Base-by-base conservation (phyloP, 2,888 invertebrate species). In the Antitype chi region DNA sequence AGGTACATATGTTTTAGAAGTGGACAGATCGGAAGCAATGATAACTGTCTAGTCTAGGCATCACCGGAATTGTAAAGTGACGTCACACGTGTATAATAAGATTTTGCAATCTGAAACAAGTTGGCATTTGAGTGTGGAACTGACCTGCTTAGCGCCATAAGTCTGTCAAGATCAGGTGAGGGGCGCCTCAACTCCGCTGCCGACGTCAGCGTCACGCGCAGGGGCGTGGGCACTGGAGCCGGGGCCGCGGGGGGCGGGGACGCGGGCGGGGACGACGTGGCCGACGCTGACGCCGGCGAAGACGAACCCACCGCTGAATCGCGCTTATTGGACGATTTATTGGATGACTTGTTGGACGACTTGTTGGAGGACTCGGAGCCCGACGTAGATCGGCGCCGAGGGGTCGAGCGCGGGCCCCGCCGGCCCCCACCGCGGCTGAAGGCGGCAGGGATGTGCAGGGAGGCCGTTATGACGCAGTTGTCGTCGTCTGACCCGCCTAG, bases 401-500 rank as follows among this genome's bases (percentile, higher is more conserved):
- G 94, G 0, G 92, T 94, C 20, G 82, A 38, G 60, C 83, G 85
- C 15, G 92, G 87, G 7, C 91, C 84, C 82, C 87, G 95, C 91
- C 84, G 84, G 74, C 85, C 85, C 2, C 92, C 69, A 93, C 80
- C 95, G 92, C 66, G 94, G 93, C 60, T 95, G 94, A 92, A 96
- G 53, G 95, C 92, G 84, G 97, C 97, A 11, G 98, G 98, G 95
- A 98, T 98, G 90, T 98, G 98, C 57, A 98, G 97, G 84, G 98
- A 98, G 1, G 98, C 98, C 0, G 98, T 98, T 88, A 98, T 98
- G 75, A 98, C 97, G 85, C 97, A 97, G 88, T 94, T 94, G 91
- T 97, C 97, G 90, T 97, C 97, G 97, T 97, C 87, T 94, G 98
- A 89, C 95, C 97, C 87, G 97, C 98, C 94, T 94, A 97, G 91